Conservation (phyloP, 2,888 invertebrate genomes). For the Rhogogaster chlorosoma region DNA sequence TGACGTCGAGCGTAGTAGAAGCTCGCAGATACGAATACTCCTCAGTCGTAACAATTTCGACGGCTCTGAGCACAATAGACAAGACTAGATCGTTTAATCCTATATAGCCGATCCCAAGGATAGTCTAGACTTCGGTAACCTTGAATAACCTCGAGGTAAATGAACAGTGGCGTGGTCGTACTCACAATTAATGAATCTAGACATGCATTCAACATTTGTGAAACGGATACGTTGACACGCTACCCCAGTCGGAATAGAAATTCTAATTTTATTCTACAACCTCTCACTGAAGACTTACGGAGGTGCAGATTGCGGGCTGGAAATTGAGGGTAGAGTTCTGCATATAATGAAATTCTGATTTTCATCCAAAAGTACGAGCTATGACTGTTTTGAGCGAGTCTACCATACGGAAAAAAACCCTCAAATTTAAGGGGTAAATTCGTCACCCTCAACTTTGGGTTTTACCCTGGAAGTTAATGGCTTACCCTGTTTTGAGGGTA, state of each 20-base stretch:
- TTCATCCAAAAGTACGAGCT: no score
- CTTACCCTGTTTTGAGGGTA: no score
- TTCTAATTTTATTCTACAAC: no score
- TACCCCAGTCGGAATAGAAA: background rate
- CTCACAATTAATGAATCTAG: constrained; percentile 22
- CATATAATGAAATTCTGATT: no score
- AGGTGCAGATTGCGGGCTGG: no score
- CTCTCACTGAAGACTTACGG: no score
- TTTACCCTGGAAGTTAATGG: no score
- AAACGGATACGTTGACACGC: background rate
- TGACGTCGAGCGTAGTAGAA: background rate
- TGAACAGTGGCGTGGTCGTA: background rate
- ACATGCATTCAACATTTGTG: constrained; percentile 11
- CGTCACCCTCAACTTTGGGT: no score
- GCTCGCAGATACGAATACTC: background rate
- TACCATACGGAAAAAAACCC: no score
- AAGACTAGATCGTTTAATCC: background rate
- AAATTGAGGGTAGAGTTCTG: no score
- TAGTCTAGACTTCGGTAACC: background rate
- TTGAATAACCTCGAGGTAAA: background rate
- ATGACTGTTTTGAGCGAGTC: no score
- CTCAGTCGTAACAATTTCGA: background rate
- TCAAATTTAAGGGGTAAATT: no score
- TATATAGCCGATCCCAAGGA: background rate
- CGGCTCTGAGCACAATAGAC: background rate